phyloP scores from a whole-genome alignment of 2,113 vertebrate species.

The Ageneiosus marmoratus region DNA sequence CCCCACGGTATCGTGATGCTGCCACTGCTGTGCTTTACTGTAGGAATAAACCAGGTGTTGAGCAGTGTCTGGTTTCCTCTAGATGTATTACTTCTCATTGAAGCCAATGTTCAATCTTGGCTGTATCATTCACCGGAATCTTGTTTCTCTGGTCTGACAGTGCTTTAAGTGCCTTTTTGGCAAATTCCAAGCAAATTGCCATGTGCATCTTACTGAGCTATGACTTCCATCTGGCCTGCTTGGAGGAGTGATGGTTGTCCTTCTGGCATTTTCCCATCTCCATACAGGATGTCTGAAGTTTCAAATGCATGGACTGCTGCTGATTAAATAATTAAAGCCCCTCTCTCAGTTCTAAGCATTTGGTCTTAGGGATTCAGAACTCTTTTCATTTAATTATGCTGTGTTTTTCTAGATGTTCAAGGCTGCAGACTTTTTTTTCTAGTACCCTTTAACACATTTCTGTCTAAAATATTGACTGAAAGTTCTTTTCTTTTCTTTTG shows the following conservation, averaged over 20 bases:
- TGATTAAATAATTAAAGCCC: not conserved
- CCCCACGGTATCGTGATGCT: not conserved
- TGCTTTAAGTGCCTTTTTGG: slow-evolving; percentile 1
- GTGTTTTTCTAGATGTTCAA: not conserved
- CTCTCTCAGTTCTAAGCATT: not conserved
- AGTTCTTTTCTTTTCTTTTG: not conserved
- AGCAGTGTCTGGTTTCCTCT: not conserved
- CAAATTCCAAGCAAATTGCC: not conserved
- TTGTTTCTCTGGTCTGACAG: not conserved
- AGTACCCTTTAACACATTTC: not conserved
- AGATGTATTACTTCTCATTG: not conserved
- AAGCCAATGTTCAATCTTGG: not conserved
- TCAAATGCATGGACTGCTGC: not conserved
- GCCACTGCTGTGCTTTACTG: not conserved
- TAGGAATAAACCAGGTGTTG: not conserved
- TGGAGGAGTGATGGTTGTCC: not conserved
- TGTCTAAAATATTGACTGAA: not conserved
- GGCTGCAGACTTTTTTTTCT: not conserved
- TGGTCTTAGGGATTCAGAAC: not conserved
- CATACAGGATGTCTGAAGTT: not conserved
- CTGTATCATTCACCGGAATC: not conserved
- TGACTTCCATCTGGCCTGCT: not conserved
- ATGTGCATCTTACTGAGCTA: not conserved
- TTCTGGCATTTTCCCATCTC: not conserved
- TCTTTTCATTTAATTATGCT: not conserved